Conservation (phyloP, 2,113 vertebrate species). For the Onychorhynchus coronatus region DNA sequence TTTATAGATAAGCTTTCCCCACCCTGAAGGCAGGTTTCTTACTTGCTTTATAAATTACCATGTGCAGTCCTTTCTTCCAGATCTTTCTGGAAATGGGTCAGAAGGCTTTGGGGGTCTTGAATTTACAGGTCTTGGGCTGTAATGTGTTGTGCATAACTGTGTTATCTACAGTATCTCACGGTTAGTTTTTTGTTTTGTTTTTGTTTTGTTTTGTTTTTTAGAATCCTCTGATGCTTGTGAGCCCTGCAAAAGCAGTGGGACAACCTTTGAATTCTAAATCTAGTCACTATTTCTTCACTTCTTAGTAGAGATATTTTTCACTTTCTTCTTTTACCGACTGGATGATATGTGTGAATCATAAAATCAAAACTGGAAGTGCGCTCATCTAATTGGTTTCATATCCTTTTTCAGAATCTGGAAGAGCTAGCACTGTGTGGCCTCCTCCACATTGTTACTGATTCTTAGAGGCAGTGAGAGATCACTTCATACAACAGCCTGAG, state of each 20-base stretch:
- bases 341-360: fast-evolving
- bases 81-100: not conserved
- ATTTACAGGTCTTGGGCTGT: not conserved
- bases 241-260: not conserved
- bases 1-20: not conserved
- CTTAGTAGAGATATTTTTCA: not conserved
- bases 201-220: not conserved
- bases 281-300: not conserved
- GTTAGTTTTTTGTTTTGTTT: not conserved
- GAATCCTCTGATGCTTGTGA: not conserved
- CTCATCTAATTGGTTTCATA: not conserved
- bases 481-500: not conserved
- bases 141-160: not conserved
- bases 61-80: not conserved
- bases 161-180: no score
- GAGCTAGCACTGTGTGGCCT: not conserved
- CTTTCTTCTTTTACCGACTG: not conserved
- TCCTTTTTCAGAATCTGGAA: not conserved
- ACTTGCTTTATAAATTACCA: not conserved
- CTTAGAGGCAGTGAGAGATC: not conserved
- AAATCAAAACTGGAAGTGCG: not conserved
- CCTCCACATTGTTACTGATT: not conserved
- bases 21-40: not conserved
- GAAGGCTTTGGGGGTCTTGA: not conserved
- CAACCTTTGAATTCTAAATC: not conserved